Percentiles rank a stretch among this genome's conserved stretches.
phyloP scores from a whole-genome alignment of 2,888 invertebrate genomes.

The Gari tellinella region DNA sequence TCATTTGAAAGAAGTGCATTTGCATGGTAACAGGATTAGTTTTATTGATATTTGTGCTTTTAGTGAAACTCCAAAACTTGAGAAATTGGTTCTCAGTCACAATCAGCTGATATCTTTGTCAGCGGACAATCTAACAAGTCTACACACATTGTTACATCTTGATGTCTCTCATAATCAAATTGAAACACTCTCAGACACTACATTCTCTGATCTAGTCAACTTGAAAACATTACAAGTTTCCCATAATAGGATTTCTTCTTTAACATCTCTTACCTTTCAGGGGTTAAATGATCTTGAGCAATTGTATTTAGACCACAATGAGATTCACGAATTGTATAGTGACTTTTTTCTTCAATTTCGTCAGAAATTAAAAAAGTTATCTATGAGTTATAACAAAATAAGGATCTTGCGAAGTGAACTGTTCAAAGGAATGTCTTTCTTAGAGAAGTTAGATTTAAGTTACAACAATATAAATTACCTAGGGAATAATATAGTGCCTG shows the following conservation, averaged over 20 bases:
- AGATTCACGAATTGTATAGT: constrained; percentile 41
- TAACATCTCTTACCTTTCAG: constrained; percentile 50
- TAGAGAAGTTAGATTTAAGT: constrained; percentile 63
- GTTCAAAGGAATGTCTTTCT: constrained; percentile 60
- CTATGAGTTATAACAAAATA: constrained; percentile 60
- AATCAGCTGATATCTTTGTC: constrained; percentile 54
- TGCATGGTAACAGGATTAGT: constrained; percentile 56
- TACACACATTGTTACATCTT: constrained; percentile 47
- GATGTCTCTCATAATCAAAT: constrained; percentile 64
- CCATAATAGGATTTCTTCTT: constrained; percentile 54
- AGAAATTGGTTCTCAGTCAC: constrained; percentile 50
- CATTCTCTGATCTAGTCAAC: constrained; percentile 52
- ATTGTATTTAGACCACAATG: constrained; percentile 58
- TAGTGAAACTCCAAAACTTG: constrained; percentile 43
- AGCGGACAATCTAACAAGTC: constrained; percentile 47
- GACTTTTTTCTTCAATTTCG: constrained; percentile 45
- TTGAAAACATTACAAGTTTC: constrained; percentile 49
- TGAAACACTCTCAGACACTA: constrained; percentile 34
- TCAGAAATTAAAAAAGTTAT: constrained; percentile 44
- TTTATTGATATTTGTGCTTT: constrained; percentile 58
- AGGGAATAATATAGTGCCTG: constrained; percentile 61
- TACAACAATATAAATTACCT: constrained; percentile 64
- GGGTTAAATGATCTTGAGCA: constrained; percentile 54
- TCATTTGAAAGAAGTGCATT: constrained; percentile 49
- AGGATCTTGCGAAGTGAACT: constrained; percentile 54